Evolutionary conservation across 2,888 invertebrate species (phyloP), one percentile per base, ranked within the genome.

Genomic region (Holacanthella duospinosa): DNA sequence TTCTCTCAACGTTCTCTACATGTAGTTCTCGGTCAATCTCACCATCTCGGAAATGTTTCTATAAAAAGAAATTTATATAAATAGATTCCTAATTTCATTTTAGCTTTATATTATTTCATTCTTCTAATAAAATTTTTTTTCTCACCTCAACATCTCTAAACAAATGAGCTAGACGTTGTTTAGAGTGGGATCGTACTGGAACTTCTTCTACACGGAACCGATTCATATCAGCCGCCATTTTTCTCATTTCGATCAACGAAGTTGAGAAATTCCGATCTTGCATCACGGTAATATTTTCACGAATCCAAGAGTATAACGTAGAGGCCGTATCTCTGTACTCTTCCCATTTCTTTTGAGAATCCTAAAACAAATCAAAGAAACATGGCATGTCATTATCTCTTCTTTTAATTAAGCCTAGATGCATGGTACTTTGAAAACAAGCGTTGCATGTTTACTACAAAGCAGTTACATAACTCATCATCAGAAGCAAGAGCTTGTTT

Each of bases 161-260:
- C 67, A 92, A 84, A 76, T 89, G 88, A 74, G 86, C 82, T 66
- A 96, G 83, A 76, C 88, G 87, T 77, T 91, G 88, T 76, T 93
- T 94, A 78, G 94, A 93, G 64, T 89, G 84, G 77, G 91, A 88
- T 69, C 90, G 83, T 19, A 89, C 87, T 66, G 94, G 93, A 69
- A 97, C 86, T 79, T 97, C 96, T 76, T 96, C 95, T 75, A 86
- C 88, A 76, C 91, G 86, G 83, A 97, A 97, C 75, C 91, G 84
- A 77, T 88, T 86, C 75, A 93, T 87, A 80, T 97, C 96, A 69
- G 88, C 85, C 66, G 93, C 85, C 75, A 95, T 81, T 80, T 93
- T 93, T 82, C 93, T 93, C 87, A 95, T 89, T 80, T 95, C 95
- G 75, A 93, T 89, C 74, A 95, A 83, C 70, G 92, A 93, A 73